Percentiles rank a stretch among this genome's conserved stretches.
Conservation (phyloP, 2,888 invertebrate genomes). For the Nasonia oneida region DNA sequence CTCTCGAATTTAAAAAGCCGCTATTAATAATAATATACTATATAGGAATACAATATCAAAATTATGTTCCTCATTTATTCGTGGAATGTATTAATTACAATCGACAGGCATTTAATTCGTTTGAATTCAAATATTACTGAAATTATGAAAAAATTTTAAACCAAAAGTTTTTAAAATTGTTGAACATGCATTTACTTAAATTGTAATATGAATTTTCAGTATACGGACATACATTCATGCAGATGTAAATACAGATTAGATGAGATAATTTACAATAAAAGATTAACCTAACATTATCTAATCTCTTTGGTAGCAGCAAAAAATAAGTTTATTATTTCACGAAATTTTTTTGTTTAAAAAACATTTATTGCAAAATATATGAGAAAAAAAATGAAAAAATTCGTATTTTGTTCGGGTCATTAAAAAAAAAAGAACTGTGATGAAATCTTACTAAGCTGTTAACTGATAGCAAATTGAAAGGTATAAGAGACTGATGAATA, state of each 20-base stretch:
- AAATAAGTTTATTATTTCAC: conserved; percentile 39
- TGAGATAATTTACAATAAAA: conserved; percentile 37
- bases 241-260: conserved; percentile 2
- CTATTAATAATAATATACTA: background rate
- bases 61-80: background rate
- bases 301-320: conserved; percentile 41
- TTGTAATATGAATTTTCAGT: background rate
- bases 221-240: background rate
- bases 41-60: background rate
- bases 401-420: background rate
- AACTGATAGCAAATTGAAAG: background rate
- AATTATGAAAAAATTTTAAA: background rate
- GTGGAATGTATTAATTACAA: background rate
- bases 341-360: conserved; percentile 38
- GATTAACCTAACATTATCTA: conserved; percentile 49
- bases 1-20: background rate
- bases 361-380: background rate
- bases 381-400: background rate
- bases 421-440: background rate
- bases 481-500: background rate
- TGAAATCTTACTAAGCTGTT: background rate
- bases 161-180: background rate
- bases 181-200: background rate
- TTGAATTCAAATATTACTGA: background rate
- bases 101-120: background rate